Base-by-base conservation (phyloP, 2,797 vertebrate genomes). In the Nannoperca australis region DNA sequence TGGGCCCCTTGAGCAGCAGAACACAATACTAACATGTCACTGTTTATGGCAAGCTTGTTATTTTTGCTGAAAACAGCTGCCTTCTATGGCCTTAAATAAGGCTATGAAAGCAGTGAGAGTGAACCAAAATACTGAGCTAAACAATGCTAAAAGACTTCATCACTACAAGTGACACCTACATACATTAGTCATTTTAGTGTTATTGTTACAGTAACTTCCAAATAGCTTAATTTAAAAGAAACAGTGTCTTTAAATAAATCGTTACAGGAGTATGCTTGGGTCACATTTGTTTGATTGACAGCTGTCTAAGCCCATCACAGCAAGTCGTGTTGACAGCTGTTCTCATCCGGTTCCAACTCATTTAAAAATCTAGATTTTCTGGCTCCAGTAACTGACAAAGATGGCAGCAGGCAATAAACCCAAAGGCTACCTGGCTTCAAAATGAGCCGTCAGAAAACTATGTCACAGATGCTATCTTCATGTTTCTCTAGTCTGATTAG, bases 241-340 rank as follows among this genome's bases (percentile, higher is more conserved):
- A 17, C 4, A 3, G 20, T 47, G 45, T 20, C 45, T 47, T 20
- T 8, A 9, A 47, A 3, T 4, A 8, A 9, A 56, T 42, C 8
- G 47, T 27, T 51, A 0, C 0, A 40, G 34, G 12, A 2, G 3
- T 20, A 24, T 20, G 20, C 7, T 59, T 45, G 15, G 40, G 15
- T 70, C 20, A 54, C 13, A 73, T 70, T 53, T 38, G 66, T 13
- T 61, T 61, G 66, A 75, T 8, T 62, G 56, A 71, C 22, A 68
- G 51, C 44, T 47, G 72, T 36, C 53, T 47, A 7, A 22, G n/a
- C 30, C 20, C 7, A 36, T 61, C 44, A 24, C 17, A 78, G 2
- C 7, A 1, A 58, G 42, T 24, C 36, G 8, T 18, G 3, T n/a
- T 69, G 44, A 49, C 24, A 27, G 45, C 20, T 34, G 51, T 49